phyloP scores from a whole-genome alignment of 2,113 vertebrate genomes.

The Hippocampus guttulatus region DNA sequence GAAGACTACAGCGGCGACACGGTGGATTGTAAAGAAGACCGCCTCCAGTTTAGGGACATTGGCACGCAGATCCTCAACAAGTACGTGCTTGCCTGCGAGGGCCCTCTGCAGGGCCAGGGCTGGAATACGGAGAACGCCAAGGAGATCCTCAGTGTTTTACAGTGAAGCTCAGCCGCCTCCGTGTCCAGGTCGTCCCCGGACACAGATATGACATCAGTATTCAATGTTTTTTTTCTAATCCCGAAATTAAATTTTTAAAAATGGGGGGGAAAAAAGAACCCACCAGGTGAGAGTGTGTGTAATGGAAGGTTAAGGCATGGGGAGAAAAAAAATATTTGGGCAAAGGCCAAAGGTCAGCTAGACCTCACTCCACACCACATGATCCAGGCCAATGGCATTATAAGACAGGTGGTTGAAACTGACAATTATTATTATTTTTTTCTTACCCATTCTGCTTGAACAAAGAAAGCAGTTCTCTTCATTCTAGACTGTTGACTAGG shows the following conservation, averaged over 20 bases:
- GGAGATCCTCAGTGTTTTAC: constrained; percentile 81
- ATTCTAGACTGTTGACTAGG: constrained; percentile 66
- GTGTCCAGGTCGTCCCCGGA: constrained; percentile 50
- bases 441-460: constrained; percentile 44
- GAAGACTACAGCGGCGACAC: constrained; percentile 73
- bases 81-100: constrained; percentile 86
- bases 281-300: constrained; percentile 39
- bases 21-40: constrained; percentile 61
- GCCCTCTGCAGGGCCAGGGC: constrained; percentile 84
- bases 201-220: constrained; percentile 62
- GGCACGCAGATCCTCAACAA: constrained; percentile 86
- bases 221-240: constrained; percentile 43
- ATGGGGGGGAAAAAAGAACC: constrained; percentile 45
- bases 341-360: constrained; percentile 29
- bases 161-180: constrained; percentile 58
- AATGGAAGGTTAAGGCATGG: constrained; percentile 35
- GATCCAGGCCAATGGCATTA: constrained; percentile 44
- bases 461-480: constrained; percentile 62
- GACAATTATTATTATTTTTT: constrained; percentile 30
- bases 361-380: constrained; percentile 50
- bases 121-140: constrained; percentile 92
- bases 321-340: constrained; percentile 21
- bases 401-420: constrained; percentile 43
- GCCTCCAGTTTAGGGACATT: constrained; percentile 85
- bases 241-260: background rate